These are phyloP conservation scores for Paradisaea rubra DNA, from an alignment of 2,113 vertebrate genomes.

Conservation along the genomic window DNA sequence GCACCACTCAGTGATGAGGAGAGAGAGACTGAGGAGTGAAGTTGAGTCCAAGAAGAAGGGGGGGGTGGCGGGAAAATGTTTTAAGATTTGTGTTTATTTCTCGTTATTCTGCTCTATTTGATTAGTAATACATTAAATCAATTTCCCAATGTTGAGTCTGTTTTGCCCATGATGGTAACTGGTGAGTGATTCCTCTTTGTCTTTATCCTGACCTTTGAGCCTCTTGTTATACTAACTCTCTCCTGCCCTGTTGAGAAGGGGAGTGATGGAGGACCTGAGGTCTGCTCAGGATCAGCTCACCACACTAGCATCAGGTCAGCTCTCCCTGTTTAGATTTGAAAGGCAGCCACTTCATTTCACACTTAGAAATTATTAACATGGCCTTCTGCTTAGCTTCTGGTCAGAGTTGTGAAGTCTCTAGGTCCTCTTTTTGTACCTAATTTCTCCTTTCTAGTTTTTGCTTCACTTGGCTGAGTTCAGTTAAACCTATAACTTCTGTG, in stretches of 20 bases:
- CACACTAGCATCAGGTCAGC: background rate
- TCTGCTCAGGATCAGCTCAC: background rate
- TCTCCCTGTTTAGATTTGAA: background rate
- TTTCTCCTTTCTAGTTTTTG: constrained; percentile 26
- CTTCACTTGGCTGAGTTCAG: constrained; percentile 20
- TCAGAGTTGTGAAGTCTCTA: background rate
- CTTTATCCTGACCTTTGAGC: background rate
- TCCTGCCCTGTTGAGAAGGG: background rate
- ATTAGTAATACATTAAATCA: background rate
- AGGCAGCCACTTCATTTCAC: background rate
- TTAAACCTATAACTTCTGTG: constrained; percentile 35
- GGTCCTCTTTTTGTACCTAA: background rate
- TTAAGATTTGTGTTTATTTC: background rate
- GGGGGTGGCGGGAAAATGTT: accelerated
- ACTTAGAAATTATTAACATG: background rate
- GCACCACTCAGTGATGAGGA: background rate
- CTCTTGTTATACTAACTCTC: background rate
- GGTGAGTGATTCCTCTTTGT: background rate
- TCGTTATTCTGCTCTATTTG: background rate
- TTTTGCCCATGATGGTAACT: background rate
- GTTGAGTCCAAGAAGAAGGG: background rate
- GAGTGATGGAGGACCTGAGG: too few species aligned
- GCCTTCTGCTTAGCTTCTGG: background rate
- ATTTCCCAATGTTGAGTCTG: background rate
- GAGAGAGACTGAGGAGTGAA: background rate